Conservation (phyloP, 2,888 invertebrate species). For the Chirona hameri region DNA sequence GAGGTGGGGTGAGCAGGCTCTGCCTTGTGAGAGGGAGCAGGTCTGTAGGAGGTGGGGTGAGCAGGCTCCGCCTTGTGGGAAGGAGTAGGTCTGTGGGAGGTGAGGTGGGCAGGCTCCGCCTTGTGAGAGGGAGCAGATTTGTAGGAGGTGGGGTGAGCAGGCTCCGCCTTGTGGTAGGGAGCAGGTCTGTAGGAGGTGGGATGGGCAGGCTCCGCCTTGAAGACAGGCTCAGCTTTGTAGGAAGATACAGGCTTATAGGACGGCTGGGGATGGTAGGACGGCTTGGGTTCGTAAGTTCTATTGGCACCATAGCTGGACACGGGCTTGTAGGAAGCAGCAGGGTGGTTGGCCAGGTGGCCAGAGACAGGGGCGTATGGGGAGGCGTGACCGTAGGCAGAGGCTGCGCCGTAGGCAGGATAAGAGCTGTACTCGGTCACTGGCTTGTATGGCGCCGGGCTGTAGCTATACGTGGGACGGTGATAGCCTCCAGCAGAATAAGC, state of each 20-base stretch:
- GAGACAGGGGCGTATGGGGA: neutral
- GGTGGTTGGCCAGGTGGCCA: neutral
- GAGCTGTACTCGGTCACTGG: neutral
- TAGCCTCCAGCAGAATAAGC: neutral
- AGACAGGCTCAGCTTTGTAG: neutral
- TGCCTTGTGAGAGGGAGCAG: neutral
- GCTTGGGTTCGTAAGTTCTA: neutral
- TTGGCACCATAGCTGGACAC: neutral
- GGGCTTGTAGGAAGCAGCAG: neutral
- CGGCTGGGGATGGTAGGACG: neutral
- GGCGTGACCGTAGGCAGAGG: neutral
- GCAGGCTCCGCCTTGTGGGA: neutral
- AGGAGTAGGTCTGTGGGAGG: too few relatives aligned
- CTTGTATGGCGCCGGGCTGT: neutral
- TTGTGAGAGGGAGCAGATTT: neutral
- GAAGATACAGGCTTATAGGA: neutral
- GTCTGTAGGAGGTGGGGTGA: neutral
- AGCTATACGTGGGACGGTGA: neutral
- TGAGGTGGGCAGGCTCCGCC: too few relatives aligned
- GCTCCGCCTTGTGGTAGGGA: neutral
- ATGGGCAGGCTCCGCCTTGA: neutral
- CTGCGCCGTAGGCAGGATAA: neutral
- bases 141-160: neutral
- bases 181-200: too few relatives aligned
- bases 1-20: neutral